Evolutionary conservation across 2,113 vertebrate species (phyloP).

Genomic region (Centropus bengalensis): DNA sequence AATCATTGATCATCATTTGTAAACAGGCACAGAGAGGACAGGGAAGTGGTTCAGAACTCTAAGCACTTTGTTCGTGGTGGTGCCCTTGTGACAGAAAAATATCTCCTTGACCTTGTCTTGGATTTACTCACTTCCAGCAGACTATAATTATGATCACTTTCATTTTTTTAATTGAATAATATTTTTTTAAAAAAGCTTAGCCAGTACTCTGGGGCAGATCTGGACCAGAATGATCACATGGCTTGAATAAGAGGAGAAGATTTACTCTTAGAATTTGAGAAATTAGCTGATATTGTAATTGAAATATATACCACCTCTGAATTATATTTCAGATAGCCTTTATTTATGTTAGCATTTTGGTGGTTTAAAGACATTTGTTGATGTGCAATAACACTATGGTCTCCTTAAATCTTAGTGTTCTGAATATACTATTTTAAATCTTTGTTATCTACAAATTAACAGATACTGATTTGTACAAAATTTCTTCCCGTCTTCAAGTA

Average conservation of each 20-base stretch:
- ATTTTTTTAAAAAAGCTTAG: neutral
- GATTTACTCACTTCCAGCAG: conserved; percentile 1
- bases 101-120: conserved; percentile 46
- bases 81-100: neutral
- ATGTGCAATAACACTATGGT: neutral
- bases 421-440: neutral
- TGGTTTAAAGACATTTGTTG: neutral
- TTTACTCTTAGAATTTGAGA: neutral
- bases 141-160: conserved; percentile 2
- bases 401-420: neutral
- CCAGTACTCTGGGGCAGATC: neutral
- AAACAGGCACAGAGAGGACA: neutral
- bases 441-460: neutral
- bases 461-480: neutral
- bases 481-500: neutral
- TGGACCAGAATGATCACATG: neutral
- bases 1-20: neutral
- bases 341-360: neutral
- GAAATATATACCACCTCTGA: neutral
- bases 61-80: neutral
- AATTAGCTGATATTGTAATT: neutral
- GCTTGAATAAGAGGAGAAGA: neutral
- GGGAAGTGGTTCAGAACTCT: neutral
- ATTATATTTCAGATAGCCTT: neutral
- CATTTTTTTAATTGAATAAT: neutral